Percentiles rank a stretch among this genome's conserved stretches.
Evolutionary conservation across 2,888 invertebrate genomes (phyloP).

Genomic region (Gymnocheta viridis): DNA sequence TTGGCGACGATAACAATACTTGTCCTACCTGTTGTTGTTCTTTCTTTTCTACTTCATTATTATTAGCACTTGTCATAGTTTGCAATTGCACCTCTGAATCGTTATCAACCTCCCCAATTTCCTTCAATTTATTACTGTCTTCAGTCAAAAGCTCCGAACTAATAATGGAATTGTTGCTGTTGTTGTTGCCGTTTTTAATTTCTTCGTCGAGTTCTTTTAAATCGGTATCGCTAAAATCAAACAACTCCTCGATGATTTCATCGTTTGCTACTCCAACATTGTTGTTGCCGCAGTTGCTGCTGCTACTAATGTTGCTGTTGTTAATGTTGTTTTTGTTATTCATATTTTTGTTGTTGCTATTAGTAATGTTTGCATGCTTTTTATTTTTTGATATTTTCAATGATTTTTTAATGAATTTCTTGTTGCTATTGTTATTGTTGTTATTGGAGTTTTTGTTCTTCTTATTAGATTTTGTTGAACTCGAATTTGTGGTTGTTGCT

Average conservation of each 20-base stretch:
- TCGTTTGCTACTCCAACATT: slow-evolving; percentile 72
- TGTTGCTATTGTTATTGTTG: background rate
- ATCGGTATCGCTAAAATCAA: slow-evolving; percentile 78
- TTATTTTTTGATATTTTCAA: slow-evolving; percentile 49
- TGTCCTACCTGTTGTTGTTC: slow-evolving; percentile 15
- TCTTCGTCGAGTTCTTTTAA: slow-evolving; percentile 72
- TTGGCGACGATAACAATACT: slow-evolving; percentile 22
- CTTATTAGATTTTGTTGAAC: slow-evolving; percentile 51
- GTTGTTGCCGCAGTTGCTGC: slow-evolving; percentile 33
- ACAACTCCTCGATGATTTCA: slow-evolving; percentile 78
- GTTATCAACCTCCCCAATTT: slow-evolving; percentile 4
- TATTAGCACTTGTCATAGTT: slow-evolving; percentile 37
- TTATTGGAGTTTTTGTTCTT: slow-evolving; percentile 48
- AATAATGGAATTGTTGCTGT: slow-evolving; percentile 10
- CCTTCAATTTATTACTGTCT: slow-evolving; percentile 8
- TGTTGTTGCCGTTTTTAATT: slow-evolving; percentile 22
- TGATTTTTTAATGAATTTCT: slow-evolving; percentile 57
- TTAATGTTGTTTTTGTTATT: slow-evolving; percentile 37
- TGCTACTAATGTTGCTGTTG: background rate
- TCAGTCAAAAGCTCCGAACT: slow-evolving; percentile 8
- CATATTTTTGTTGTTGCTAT: slow-evolving; percentile 45
- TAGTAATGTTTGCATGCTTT: slow-evolving; percentile 37
- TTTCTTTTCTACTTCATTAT: slow-evolving; percentile 62
- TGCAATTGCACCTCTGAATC: slow-evolving; percentile 9
- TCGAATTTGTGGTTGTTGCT: slow-evolving; percentile 20